Percentiles rank a stretch among this genome's conserved stretches.
Conservation (phyloP, 2,797 vertebrate species). For the Caiman crocodilus region DNA sequence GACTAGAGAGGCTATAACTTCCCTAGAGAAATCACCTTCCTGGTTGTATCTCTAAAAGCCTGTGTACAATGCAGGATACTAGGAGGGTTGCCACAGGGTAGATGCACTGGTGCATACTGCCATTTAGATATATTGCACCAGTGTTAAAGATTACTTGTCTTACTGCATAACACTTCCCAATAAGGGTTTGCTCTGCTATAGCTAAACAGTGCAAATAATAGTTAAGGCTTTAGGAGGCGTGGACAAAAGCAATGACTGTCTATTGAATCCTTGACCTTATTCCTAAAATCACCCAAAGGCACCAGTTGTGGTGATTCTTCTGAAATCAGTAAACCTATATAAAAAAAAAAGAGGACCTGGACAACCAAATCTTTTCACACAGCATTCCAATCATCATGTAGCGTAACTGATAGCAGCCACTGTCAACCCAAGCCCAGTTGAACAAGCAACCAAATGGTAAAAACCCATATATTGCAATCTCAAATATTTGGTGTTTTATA, state of each 20-base stretch:
- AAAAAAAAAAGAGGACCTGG: neutral
- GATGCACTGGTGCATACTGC: neutral
- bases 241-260: neutral
- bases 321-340: fast-evolving
- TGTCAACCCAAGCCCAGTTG: neutral
- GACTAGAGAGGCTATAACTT: neutral
- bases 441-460: neutral
- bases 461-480: neutral
- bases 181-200: neutral
- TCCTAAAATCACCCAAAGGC: neutral
- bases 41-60: neutral
- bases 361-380: neutral
- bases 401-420: too few species aligned
- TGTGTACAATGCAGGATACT: neutral
- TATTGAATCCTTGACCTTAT: neutral
- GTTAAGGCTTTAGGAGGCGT: neutral
- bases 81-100: neutral
- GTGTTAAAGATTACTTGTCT: neutral
- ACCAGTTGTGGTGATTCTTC: fast-evolving
- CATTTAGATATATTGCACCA: neutral
- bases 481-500: neutral
- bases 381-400: neutral
- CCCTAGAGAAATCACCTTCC: neutral
- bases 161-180: neutral
- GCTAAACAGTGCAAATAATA: fast-evolving